Conservation (phyloP, 2,888 invertebrate species). For the Lacanobia wlatinum region DNA sequence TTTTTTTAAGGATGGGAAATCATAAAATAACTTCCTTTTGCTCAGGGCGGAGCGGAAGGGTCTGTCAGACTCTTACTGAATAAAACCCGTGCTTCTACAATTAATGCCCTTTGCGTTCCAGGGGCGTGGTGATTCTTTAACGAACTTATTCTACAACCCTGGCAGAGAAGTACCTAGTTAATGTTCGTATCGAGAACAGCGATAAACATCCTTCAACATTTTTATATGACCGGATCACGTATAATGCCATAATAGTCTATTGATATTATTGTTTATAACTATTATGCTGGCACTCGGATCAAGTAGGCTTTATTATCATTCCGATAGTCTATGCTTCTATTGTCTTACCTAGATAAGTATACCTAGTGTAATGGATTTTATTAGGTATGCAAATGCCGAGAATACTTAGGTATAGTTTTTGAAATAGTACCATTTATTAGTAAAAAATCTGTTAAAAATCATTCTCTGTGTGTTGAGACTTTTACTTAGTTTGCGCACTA, state of each 20-base stretch:
- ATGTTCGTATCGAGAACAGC: neutral
- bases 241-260: conserved; percentile 50
- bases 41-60: no score
- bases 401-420: neutral
- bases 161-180: no score
- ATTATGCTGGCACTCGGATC: conserved; percentile 42
- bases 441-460: neutral
- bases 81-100: no score
- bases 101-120: no score
- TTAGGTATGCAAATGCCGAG: neutral
- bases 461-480: no score
- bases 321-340: conserved; percentile 52
- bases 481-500: no score
- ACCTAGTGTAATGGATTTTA: neutral
- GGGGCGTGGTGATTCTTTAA: no score
- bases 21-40: no score
- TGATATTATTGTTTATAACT: conserved; percentile 57
- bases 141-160: no score
- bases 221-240: conserved; percentile 10
- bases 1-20: no score
- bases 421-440: neutral
- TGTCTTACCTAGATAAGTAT: conserved; percentile 42
- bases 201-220: conserved; percentile 46
- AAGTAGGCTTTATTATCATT: conserved; percentile 61
- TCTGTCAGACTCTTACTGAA: no score